Percentiles rank a stretch among this genome's conserved stretches.
phyloP scores from a whole-genome alignment of 2,888 invertebrate genomes.

The Nesidiocoris tenuis region DNA sequence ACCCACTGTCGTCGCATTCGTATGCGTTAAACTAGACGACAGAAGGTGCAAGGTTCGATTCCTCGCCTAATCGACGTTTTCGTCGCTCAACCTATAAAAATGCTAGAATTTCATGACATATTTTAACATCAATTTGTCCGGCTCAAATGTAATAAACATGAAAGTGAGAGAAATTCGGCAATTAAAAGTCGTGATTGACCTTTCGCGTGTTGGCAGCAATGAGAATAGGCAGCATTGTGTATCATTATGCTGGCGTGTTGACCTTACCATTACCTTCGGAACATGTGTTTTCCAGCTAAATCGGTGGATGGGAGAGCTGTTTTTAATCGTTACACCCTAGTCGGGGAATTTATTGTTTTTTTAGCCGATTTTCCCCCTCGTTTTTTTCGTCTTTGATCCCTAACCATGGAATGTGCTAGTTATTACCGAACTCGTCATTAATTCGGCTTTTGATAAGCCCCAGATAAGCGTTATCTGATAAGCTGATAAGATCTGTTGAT shows the following conservation, averaged over 20 bases:
- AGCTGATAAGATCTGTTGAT: no score
- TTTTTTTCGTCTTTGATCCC: no score
- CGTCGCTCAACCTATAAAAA: no score
- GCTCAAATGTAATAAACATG: neutral
- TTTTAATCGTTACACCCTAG: neutral
- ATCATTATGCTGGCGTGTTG: neutral
- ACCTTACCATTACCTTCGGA: no score
- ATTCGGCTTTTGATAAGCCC: neutral
- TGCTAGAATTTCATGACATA: no score
- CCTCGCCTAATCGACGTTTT: no score
- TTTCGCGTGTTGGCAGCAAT: neutral
- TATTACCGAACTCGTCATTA: neutral
- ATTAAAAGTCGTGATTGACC: neutral
- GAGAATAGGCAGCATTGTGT: neutral
- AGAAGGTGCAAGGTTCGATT: no score
- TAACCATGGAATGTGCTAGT: no score
- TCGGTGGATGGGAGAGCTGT: neutral
- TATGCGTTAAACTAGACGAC: no score
- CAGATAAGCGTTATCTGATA: neutral
- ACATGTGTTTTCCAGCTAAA: neutral
- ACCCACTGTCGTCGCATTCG: no score
- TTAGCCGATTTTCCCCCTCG: neutral
- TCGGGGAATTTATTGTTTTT: neutral
- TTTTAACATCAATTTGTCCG: no score
- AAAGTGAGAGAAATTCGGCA: neutral